These are phyloP conservation scores for Diplolepis rosae DNA, from an alignment of 2,888 invertebrate genomes.

Conservation along the genomic window DNA sequence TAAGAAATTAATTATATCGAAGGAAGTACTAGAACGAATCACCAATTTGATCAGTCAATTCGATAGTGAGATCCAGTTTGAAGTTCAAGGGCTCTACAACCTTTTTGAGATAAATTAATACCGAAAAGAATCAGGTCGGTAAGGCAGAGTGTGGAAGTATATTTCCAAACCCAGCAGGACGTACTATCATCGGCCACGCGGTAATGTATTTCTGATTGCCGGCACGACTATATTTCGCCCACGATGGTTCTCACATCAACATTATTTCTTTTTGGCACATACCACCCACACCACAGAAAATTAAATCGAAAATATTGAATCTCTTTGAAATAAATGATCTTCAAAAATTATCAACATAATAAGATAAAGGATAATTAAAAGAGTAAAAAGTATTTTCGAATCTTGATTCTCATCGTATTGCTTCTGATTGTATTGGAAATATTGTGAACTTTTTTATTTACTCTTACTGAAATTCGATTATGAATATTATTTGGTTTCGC, in stretches of 20 bases:
- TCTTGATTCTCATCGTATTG: background rate
- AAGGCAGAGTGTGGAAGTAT: constrained; percentile 44
- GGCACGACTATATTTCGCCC: constrained; percentile 56
- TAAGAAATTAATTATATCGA: constrained; percentile 17
- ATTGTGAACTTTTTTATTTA: background rate
- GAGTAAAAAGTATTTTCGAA: background rate
- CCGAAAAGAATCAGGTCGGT: constrained; percentile 11
- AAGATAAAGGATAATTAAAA: background rate
- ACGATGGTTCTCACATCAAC: constrained; percentile 38
- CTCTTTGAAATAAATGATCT: background rate
- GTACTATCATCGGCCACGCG: constrained; percentile 63
- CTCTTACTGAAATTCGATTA: background rate
- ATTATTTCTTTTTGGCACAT: background rate
- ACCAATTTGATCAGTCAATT: constrained; percentile 12
- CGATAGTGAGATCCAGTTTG: constrained; percentile 12
- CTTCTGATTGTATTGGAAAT: background rate
- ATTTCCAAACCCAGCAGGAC: constrained; percentile 66
- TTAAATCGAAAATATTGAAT: background rate
- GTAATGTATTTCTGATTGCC: constrained; percentile 72
- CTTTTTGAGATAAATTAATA: constrained; percentile 31
- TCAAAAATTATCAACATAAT: background rate
- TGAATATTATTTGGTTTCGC: background rate
- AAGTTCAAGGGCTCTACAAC: constrained; percentile 33
- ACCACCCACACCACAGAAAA: constrained; percentile 14
- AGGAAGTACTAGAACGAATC: constrained; percentile 1